phyloP scores from a whole-genome alignment of 2,113 vertebrate genomes.

The Gallinago media region DNA sequence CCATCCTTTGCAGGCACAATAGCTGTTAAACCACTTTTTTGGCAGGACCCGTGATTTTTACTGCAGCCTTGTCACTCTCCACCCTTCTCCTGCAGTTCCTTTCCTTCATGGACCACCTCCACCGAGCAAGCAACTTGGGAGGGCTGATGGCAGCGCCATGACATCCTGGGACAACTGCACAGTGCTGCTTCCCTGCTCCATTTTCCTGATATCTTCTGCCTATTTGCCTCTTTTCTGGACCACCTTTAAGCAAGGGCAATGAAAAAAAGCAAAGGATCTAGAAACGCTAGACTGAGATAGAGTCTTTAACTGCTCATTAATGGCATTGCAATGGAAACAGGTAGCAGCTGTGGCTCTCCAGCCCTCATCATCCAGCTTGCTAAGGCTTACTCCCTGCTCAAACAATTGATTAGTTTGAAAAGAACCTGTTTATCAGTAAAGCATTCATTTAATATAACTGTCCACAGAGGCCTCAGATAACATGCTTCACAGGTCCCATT shows the following conservation, averaged over 20 bases:
- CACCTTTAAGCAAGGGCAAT: neutral
- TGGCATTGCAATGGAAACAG: neutral
- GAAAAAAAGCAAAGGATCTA: neutral
- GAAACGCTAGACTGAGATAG: neutral
- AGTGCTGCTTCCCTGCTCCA: neutral
- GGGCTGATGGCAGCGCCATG: neutral
- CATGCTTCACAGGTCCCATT: slow-evolving; percentile 65
- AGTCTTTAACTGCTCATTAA: neutral
- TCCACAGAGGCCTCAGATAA: slow-evolving; percentile 56
- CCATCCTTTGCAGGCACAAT: neutral
- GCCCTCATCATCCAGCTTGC: neutral
- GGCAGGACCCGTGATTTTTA: neutral
- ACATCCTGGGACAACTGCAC: neutral
- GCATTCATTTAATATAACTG: slow-evolving; percentile 65
- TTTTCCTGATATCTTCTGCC: neutral
- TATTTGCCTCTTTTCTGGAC: neutral
- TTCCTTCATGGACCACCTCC: neutral
- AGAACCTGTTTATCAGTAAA: slow-evolving; percentile 68
- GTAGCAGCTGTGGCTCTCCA: neutral
- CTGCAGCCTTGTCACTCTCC: neutral
- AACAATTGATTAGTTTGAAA: slow-evolving; percentile 58
- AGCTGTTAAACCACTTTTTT: neutral
- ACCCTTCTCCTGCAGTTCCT: neutral
- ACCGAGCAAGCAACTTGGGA: neutral
- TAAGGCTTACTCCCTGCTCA: slow-evolving; percentile 35